Base-by-base conservation (phyloP, 2,888 invertebrate species). In the Tetanocera ferruginea region DNA sequence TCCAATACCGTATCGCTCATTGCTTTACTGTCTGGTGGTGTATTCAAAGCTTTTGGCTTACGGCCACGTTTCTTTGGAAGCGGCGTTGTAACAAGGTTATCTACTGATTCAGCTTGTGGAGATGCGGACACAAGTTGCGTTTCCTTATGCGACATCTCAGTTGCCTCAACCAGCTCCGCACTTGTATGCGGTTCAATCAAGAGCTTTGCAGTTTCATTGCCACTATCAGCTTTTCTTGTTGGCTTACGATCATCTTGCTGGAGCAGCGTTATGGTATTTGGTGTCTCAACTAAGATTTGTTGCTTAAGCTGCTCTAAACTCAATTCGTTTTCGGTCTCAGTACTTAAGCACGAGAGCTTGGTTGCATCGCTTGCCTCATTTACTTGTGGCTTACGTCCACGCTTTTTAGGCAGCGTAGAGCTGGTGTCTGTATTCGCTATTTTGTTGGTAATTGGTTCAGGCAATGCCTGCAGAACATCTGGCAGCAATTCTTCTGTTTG, bases 11-110 rank as follows among this genome's bases (percentile, higher is more conserved):
- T 28, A 11, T 49, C 28, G 19, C 2, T 74, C 4, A n/a, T 17
- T 57, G 23, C 9, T 60, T 3, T 64, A 34, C 17, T 14, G 2
- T 43, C 31, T 31, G 25, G 25, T 52, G 69, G 14, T 25, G 14
- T 23, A 19, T 3, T 9, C 11, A 43, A 14, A 52, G 51, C 19
- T 69, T 73, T 79, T 5, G 79, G 51, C 37, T 76, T 76, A 31
- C 73, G 78, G 14, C 79, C 79, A 28, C 77, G 76, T 64, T 64
- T 79, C 52, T 76, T 79, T 0, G 17, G 57, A 31, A 66, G 37
- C 25, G 19, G n/a, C 23, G 57, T 43, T 4, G 19, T 19, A 14
- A 1, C 31, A 1, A 14, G 31, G 43, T 0, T 69, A 19, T 43
- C 51, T 17, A 17, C 23, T 70, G 43, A 11, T 43, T 43, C 43